Evolutionary conservation across 1,140 invertebrate species (phyloP), one percentile per base, ranked within the genome.

Genomic region (Papilio dardanus): DNA sequence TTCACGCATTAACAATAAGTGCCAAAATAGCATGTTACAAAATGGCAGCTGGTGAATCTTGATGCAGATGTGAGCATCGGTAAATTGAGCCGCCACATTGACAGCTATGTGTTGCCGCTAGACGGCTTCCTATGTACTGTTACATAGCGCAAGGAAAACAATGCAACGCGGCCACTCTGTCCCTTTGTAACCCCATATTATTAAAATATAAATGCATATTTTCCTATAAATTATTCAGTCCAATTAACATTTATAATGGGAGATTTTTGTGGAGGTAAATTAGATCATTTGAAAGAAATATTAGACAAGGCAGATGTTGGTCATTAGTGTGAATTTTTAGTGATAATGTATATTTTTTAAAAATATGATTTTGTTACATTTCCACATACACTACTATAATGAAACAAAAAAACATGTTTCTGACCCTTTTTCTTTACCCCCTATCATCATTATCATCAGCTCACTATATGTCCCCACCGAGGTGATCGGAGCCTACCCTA

Each of bases 11-110:
- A 3, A 0, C 7, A 10, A 71, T 62, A 54, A 67, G 24, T 58
- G 12, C 54, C 54, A 62, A 3, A 62, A 62, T 28, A 21, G 54
- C 10, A 24, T 14, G 24, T 30, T 3, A 1, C 24, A 28, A 14
- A 62, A 4, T 62, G 28, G 71, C 71, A 73, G 71, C 71, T 73
- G 71, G 16, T 58, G 46, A 73, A 73, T 73, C 30, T 62, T 30
- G 54, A 73, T 33, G 71, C 71, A 73, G 71, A 73, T 73, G 71
- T 40, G 68, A 69, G 24, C 24, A 37, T 40, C 67, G 35, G 33
- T 35, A 40, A 37, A 69, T 35, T 69, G 35, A 54, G 24, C 7
- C 31, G 71, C 30, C 28, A 30, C 42, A 33, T 54, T n/a, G 71
- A 73, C 71, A 73, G 71, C 50, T 73, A 73, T 73, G 28, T 31